Conservation (phyloP, 2,797 vertebrate genomes). For the Alca torda region DNA sequence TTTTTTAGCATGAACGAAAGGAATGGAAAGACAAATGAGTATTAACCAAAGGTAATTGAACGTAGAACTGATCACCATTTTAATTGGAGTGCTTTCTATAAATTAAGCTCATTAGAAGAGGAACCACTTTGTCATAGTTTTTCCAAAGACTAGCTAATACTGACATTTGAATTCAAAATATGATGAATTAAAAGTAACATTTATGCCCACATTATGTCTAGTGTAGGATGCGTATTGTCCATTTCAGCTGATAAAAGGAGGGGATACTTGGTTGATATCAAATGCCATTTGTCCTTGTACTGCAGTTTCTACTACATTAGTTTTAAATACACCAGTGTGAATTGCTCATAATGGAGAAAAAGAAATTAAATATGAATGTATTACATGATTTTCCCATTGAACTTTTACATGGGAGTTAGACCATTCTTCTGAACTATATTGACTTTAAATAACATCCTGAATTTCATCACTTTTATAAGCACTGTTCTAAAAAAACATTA, state of each 20-base stretch:
- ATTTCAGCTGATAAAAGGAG: not conserved
- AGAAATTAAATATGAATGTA: constrained; percentile 63
- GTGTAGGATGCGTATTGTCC: not conserved
- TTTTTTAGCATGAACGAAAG: not conserved
- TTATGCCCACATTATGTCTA: not conserved
- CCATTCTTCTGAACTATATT: not conserved
- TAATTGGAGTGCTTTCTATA: not conserved
- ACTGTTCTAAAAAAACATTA: constrained; percentile 38
- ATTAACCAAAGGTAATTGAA: not conserved
- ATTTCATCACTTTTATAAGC: constrained; percentile 40
- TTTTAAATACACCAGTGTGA: constrained; percentile 42
- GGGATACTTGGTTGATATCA: not conserved
- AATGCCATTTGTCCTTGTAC: constrained; percentile 33
- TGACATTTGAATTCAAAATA: not conserved
- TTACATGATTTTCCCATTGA: constrained; percentile 63
- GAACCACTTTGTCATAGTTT: not conserved
- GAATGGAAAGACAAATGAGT: not conserved
- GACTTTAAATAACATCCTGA: constrained; percentile 46
- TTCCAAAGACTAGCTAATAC: not conserved
- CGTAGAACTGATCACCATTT: not conserved
- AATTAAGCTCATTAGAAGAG: not conserved
- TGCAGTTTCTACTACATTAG: constrained; percentile 40
- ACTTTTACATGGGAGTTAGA: constrained; percentile 22
- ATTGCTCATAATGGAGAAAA: constrained; percentile 54
- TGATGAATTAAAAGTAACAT: not conserved